Evolutionary conservation across 2,113 vertebrate species (phyloP).

Genomic region (Tor tambroides): DNA sequence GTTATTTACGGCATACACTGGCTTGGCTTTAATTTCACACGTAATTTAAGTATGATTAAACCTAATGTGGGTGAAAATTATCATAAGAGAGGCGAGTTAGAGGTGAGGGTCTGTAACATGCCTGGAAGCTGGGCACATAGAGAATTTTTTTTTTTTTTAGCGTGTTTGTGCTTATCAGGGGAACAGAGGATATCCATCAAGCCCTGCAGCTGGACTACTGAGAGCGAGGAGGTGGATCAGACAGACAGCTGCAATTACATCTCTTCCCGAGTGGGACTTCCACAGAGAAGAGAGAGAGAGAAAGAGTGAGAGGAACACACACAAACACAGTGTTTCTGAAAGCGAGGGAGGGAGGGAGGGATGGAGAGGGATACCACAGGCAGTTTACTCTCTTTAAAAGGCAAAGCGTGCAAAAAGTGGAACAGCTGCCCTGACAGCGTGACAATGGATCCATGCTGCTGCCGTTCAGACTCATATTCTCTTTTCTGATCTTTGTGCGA

Average conservation of each 20-base stretch:
- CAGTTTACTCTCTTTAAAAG: conserved; percentile 42
- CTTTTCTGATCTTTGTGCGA: background rate
- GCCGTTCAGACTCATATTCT: background rate
- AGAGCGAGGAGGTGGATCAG: conserved; percentile 49
- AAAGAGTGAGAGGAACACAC: background rate
- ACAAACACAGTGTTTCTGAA: conserved; percentile 14
- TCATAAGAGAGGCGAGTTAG: background rate
- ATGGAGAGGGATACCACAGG: conserved; percentile 17
- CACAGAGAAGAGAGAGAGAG: conserved; percentile 8
- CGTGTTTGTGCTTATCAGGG: conserved; percentile 27
- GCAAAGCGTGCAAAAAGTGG: conserved; percentile 30
- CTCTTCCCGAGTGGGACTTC: conserved; percentile 48
- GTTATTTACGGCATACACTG: background rate
- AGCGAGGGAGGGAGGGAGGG: conserved; percentile 26
- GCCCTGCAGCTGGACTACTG: conserved; percentile 35
- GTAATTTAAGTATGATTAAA: background rate
- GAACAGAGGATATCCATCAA: conserved; percentile 52
- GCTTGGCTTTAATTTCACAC: background rate
- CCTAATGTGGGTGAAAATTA: conserved; percentile 4
- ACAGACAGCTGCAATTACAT: conserved; percentile 56
- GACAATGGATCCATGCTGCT: conserved; percentile 21
- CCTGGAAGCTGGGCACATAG: background rate
- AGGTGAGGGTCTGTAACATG: background rate
- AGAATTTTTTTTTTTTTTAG: background rate
- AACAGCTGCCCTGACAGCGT: conserved; percentile 6